Percentiles rank a stretch among this genome's conserved stretches.
Conservation (phyloP, 2,113 vertebrate species). For the Haemorhous mexicanus region DNA sequence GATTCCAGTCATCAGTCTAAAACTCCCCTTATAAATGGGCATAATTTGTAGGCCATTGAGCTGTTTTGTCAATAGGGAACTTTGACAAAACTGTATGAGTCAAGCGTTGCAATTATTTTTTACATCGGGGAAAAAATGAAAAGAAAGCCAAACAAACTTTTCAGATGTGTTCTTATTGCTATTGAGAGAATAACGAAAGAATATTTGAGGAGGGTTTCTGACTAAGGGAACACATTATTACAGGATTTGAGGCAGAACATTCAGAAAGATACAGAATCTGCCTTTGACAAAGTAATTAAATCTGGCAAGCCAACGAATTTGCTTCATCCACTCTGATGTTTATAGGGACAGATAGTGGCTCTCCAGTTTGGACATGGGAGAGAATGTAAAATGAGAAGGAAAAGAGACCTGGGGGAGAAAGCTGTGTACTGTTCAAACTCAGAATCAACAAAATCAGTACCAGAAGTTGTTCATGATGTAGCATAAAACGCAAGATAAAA, state of each 20-base stretch:
- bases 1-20: background rate
- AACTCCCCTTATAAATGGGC: background rate
- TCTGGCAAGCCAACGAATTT: background rate
- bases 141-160: background rate
- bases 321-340: background rate
- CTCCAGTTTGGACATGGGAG: background rate
- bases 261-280: background rate
- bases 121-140: background rate
- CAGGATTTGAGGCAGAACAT: background rate
- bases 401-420: background rate
- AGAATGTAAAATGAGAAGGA: conserved; percentile 12
- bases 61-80: background rate
- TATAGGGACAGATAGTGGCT: background rate
- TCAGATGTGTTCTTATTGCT: background rate
- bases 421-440: background rate
- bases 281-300: background rate
- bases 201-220: background rate
- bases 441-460: background rate
- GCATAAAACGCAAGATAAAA: background rate
- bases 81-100: background rate
- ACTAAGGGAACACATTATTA: background rate
- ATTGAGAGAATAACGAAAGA: background rate
- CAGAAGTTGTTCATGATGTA: background rate
- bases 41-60: background rate
- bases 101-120: background rate